Conservation (phyloP, 1,140 invertebrate genomes). For the Aplysia californica region DNA sequence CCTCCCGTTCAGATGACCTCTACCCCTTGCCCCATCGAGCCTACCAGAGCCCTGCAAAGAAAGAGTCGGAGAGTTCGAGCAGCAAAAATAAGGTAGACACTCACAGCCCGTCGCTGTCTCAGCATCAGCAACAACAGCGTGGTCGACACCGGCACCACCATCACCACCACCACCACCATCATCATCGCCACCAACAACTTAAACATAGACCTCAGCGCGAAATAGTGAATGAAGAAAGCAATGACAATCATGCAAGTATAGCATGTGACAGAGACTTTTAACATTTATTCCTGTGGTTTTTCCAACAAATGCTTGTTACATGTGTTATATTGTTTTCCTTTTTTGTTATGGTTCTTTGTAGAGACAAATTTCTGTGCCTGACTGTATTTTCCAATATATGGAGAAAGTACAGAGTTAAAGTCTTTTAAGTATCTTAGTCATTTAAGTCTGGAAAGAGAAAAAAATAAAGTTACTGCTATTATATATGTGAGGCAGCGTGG, state of each 20-base stretch:
- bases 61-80: not conserved
- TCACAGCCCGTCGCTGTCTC: not conserved
- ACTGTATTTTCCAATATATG: too few relatives aligned
- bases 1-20: conserved; percentile 30
- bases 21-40: conserved; percentile 51
- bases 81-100: conserved; percentile 4
- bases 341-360: too few relatives aligned
- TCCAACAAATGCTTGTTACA: not conserved
- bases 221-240: conserved; percentile 8
- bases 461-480: too few relatives aligned
- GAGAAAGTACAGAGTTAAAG: too few relatives aligned
- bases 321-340: not conserved
- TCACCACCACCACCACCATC: conserved; percentile 17
- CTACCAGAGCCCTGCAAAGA: conserved; percentile 35
- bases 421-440: too few relatives aligned
- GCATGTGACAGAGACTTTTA: not conserved
- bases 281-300: not conserved
- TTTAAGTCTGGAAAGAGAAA: too few relatives aligned
- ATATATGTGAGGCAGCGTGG: too few relatives aligned
- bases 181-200: not conserved
- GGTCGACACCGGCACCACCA: conserved; percentile 4
- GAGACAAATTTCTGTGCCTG: too few relatives aligned
- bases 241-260: not conserved
- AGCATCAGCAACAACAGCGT: not conserved
- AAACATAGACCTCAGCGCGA: not conserved